These are phyloP conservation scores for Australoheros facetus DNA, from an alignment of 2,797 vertebrate species.

Conservation along the genomic window DNA sequence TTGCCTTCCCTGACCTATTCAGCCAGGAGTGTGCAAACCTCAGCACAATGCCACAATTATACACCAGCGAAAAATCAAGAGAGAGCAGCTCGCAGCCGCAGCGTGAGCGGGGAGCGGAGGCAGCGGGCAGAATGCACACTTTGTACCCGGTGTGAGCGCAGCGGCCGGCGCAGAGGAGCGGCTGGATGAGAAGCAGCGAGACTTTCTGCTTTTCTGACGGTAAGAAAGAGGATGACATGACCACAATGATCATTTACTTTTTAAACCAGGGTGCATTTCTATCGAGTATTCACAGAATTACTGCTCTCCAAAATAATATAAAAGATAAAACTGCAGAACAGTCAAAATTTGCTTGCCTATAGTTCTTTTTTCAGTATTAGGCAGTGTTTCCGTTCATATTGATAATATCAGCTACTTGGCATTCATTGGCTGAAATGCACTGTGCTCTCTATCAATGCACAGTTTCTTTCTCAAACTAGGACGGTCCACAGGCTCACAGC, in stretches of 20 bases:
- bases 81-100: constrained; percentile 7
- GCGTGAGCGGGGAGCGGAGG: constrained; percentile 29
- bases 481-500: not conserved
- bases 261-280: too few species aligned
- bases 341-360: too few species aligned
- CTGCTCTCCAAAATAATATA: too few species aligned
- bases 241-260: too few species aligned
- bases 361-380: too few species aligned
- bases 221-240: constrained; percentile 16
- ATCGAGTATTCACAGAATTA: too few species aligned
- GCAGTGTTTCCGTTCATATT: too few species aligned
- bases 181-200: constrained; percentile 39
- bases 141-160: constrained; percentile 38
- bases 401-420: too few species aligned
- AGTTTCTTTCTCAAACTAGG: constrained; percentile 4
- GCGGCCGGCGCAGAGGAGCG: constrained; percentile 12
- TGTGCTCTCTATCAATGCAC: not conserved
- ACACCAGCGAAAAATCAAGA: not conserved
- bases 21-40: constrained; percentile 20
- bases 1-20: not conserved
- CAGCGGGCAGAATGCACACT: constrained; percentile 55
- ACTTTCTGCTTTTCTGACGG: constrained; percentile 50
- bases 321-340: too few species aligned
- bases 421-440: too few species aligned
- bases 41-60: constrained; percentile 36